Base-by-base conservation (phyloP, 2,797 vertebrate genomes). In the Crocodylus rhombifer region DNA sequence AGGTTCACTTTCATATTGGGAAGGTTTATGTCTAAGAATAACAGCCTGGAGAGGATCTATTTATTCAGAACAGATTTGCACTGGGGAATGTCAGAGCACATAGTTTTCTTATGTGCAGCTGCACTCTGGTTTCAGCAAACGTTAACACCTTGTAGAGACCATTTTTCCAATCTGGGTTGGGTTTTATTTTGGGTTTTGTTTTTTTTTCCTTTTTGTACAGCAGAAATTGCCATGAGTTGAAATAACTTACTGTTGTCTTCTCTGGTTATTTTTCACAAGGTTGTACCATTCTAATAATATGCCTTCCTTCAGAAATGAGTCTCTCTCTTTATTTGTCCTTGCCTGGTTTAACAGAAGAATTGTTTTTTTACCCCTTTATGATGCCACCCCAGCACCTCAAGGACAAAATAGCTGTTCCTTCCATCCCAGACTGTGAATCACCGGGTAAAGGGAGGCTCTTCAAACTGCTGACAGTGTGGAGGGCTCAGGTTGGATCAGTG, bases 41-140 rank as follows among this genome's bases (percentile, higher is more conserved):
- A 84, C 87, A 89, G 86, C 14, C 69, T 84, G 36, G 0, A 36
- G 75, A 91, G 58, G 2, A 13, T n/a, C 4, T 73, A 74, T 95
- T 96, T 96, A 92, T 97, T 94, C 64, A 23, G 84, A 83, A 87
- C 73, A 23, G 63, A 91, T 30, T 17, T 3, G 23, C 77, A 57
- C 81, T 57, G 15, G 91, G 95, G 91, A 85, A 69, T n/a, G 9
- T 16, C 23, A 75, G 64, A 30, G 77, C 63, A 21, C 55, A 0
- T 0, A 2, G 21, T 3, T 1, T 1, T 4, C 61, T 67, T 69
- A 76, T 80, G n/a, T 67, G 14, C 57, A 25, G 88, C 90, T 10
- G 0, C 3, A 20, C 65, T 14, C 20, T 0, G 33, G 76, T 86
- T 78, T 42, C 73, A 64, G 0, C 1, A 26, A 75, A 6, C 82